Evolutionary conservation across 2,113 vertebrate genomes (phyloP).

Genomic region (Glaucidium brasilianum): DNA sequence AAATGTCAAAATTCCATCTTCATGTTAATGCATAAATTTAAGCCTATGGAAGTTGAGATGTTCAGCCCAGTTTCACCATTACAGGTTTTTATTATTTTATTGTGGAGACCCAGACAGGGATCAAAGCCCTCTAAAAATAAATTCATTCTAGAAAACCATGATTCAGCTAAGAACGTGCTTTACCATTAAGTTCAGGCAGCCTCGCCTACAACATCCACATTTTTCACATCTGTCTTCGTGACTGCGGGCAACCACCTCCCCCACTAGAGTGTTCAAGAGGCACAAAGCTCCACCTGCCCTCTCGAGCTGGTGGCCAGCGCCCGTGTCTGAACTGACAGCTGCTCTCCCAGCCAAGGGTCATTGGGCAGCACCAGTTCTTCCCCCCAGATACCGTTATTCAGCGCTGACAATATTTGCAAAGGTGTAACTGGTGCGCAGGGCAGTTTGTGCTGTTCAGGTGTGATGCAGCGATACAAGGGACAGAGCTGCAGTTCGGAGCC

Average conservation of each 20-base stretch:
- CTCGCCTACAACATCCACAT: background rate
- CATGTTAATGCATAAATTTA: background rate
- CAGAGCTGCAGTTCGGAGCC: background rate
- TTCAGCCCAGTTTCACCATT: background rate
- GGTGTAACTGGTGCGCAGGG: background rate
- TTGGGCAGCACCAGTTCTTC: background rate
- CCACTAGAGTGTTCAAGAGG: background rate
- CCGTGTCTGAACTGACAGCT: background rate
- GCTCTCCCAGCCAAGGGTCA: background rate
- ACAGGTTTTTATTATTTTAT: background rate
- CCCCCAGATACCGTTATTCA: background rate
- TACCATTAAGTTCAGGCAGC: background rate
- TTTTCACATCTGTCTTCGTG: background rate
- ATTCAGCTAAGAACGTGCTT: background rate
- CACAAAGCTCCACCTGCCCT: background rate
- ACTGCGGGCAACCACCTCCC: background rate
- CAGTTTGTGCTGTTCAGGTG: too few species aligned
- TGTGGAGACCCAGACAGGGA: too few species aligned
- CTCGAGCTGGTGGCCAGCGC: background rate
- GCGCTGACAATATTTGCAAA: background rate
- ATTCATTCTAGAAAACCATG: background rate
- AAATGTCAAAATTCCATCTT: background rate
- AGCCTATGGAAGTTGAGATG: background rate
- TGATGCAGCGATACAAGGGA: rapidly evolving
- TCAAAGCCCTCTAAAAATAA: background rate